phyloP scores from a whole-genome alignment of 2,113 vertebrate genomes.

The Felis chaus region DNA sequence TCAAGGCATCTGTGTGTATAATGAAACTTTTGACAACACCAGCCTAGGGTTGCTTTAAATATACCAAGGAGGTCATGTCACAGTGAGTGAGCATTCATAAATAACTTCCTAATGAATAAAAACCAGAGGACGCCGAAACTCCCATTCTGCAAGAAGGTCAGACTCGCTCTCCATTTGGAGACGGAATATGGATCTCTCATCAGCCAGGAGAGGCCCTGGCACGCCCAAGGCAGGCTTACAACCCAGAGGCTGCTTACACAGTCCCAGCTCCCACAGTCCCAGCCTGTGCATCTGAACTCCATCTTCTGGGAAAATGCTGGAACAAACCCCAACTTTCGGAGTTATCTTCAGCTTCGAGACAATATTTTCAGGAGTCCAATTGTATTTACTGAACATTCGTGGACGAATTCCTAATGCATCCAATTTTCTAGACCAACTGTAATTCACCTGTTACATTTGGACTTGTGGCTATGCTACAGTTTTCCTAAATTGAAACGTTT shows the following conservation, averaged over 20 bases:
- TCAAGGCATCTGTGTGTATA: neutral
- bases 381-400: conserved; percentile 49
- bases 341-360: conserved; percentile 17
- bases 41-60: conserved; percentile 53
- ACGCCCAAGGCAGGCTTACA: neutral
- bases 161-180: neutral
- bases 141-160: conserved; percentile 27
- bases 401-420: neutral
- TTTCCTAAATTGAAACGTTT: conserved; percentile 69
- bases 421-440: conserved; percentile 22
- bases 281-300: conserved; percentile 28
- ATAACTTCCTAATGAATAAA: conserved; percentile 56
- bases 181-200: neutral
- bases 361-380: neutral
- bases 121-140: conserved; percentile 12
- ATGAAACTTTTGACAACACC: conserved; percentile 1
- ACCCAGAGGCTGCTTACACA: neutral
- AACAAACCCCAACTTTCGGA: conserved; percentile 27
- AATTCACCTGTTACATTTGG: conserved; percentile 55
- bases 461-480: conserved; percentile 39
- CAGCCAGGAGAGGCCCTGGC: neutral
- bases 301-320: conserved; percentile 50
- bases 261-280: neutral
- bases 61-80: conserved; percentile 38
- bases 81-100: conserved; percentile 50